Percentiles rank a stretch among this genome's conserved stretches.
These are phyloP conservation scores for Rhinogobio ventralis DNA, from an alignment of 2,797 vertebrate species.

Conservation along the genomic window DNA sequence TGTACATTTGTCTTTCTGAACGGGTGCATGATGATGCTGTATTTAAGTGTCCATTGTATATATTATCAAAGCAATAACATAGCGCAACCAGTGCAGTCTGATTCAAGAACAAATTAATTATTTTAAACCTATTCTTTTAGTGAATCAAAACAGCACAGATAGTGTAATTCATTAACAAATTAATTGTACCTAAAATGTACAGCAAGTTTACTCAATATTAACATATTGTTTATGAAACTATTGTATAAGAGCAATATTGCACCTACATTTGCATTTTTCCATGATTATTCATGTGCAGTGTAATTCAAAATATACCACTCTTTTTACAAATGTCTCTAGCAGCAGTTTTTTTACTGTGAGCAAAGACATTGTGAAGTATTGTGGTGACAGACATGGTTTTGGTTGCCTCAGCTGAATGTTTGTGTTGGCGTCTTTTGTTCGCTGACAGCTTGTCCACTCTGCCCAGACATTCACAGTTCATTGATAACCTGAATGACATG, in stretches of 20 bases:
- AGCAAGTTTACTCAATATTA: background rate
- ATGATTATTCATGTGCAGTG: conserved; percentile 12
- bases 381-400: conserved; percentile 76
- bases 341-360: conserved; percentile 75
- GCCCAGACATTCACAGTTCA: conserved; percentile 78
- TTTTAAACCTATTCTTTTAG: background rate
- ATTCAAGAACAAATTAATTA: background rate
- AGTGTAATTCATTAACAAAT: background rate
- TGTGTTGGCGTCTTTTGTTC: conserved; percentile 79
- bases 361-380: conserved; percentile 81
- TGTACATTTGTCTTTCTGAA: background rate
- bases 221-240: background rate
- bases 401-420: conserved; percentile 74
- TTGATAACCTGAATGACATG: conserved; percentile 84
- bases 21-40: too few relatives aligned
- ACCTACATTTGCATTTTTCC: background rate
- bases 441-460: conserved; percentile 74
- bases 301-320: conserved; percentile 42
- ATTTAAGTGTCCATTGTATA: background rate
- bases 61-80: background rate
- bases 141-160: background rate
- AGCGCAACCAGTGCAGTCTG: background rate
- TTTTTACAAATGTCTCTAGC: conserved; percentile 64
- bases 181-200: background rate
- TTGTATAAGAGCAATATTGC: background rate